A percentile compares a stretch with the other conserved stretches of the same genome.
These are phyloP conservation scores for Menura novaehollandiae DNA, from an alignment of 2,113 vertebrate genomes.

Conservation along the genomic window DNA sequence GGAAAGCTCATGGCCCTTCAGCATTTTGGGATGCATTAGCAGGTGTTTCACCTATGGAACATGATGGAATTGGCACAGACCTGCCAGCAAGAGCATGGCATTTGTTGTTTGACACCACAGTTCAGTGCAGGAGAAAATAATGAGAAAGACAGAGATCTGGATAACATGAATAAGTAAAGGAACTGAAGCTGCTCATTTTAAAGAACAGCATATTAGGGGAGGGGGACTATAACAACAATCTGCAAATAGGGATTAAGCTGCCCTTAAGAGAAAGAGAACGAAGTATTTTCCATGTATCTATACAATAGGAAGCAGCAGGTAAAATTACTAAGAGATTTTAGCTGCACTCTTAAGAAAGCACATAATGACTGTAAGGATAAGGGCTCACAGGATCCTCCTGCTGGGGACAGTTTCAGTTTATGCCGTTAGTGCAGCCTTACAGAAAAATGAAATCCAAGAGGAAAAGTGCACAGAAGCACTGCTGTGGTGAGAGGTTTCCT, in stretches of 20 bases:
- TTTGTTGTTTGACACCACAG: neutral
- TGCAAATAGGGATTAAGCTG: neutral
- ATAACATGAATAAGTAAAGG: neutral
- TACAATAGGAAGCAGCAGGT: neutral
- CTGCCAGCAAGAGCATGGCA: neutral
- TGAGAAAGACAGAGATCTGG: neutral
- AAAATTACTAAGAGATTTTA: neutral
- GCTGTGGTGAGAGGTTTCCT: neutral
- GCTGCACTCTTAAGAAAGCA: neutral
- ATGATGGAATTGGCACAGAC: neutral
- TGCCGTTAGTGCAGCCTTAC: neutral
- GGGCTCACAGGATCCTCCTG: neutral
- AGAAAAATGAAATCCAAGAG: neutral
- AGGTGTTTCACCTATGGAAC: neutral
- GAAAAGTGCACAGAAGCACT: neutral
- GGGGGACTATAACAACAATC: neutral
- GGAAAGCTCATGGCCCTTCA: neutral
- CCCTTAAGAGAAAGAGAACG: neutral
- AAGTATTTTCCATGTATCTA: neutral
- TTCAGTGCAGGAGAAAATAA: neutral
- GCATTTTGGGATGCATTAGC: neutral
- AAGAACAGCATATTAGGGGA: neutral
- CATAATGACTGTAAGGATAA: neutral
- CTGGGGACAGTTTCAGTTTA: neutral
- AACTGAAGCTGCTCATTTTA: neutral